Evolutionary conservation across 2,888 invertebrate genomes (phyloP).

Genomic region (Morpho deidamia): DNA sequence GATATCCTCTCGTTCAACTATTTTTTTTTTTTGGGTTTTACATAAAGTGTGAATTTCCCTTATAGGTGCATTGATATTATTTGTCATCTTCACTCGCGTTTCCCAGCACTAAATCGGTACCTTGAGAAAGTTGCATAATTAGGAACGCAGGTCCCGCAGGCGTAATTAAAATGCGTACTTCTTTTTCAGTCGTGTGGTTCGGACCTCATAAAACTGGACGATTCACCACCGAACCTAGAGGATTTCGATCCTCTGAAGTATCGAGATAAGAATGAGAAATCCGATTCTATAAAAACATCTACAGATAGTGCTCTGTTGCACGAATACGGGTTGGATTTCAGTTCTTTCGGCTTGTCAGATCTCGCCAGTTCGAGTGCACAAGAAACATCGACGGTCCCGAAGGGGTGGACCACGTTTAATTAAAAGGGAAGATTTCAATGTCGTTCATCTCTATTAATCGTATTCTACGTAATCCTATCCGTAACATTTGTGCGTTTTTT

Average conservation of each 20-base stretch:
- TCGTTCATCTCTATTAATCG: neutral
- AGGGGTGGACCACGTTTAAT: slow-evolving; percentile 69
- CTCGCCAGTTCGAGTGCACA: slow-evolving; percentile 44
- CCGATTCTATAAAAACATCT: slow-evolving; percentile 55
- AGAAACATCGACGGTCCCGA: slow-evolving; percentile 48
- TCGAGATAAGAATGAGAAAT: slow-evolving; percentile 52
- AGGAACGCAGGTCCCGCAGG: slow-evolving; percentile 18
- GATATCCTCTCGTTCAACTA: no score
- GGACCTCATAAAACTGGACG: slow-evolving; percentile 69
- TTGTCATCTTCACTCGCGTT: neutral
- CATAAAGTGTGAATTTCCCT: no score
- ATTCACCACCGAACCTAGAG: slow-evolving; percentile 61
- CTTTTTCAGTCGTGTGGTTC: slow-evolving; percentile 68
- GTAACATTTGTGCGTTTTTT: slow-evolving; percentile 7
- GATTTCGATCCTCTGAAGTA: slow-evolving; percentile 66
- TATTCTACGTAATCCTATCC: neutral
- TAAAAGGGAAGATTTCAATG: slow-evolving; percentile 26
- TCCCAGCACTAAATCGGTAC: slow-evolving; percentile 3
- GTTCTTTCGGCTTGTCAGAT: slow-evolving; percentile 68
- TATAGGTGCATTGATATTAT: neutral
- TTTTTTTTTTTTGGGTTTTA: no score
- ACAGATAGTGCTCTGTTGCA: slow-evolving; percentile 83
- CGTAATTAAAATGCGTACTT: slow-evolving; percentile 45
- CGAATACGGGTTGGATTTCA: slow-evolving; percentile 86
- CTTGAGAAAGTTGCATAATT: slow-evolving; percentile 19